These are phyloP conservation scores for Bimastos eiseni DNA, from an alignment of 2,888 invertebrate species.

Conservation along the genomic window DNA sequence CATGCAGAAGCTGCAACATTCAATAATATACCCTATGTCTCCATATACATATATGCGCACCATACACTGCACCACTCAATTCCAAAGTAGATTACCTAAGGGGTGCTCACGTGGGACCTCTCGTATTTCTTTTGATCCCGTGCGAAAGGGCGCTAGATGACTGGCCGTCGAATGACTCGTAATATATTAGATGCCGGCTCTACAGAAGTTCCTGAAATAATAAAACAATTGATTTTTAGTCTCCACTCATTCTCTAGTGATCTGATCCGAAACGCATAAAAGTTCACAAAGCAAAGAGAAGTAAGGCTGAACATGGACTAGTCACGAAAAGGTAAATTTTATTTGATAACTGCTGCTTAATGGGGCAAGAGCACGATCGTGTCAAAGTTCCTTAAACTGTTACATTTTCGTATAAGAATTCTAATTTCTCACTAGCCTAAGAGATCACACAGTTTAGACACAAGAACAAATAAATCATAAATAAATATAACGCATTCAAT, in stretches of 20 bases:
- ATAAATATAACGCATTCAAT: not conserved
- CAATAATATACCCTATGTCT: no score
- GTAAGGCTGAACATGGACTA: not conserved
- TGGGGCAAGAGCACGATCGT: not conserved
- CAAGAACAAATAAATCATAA: not conserved
- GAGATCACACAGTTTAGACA: not conserved
- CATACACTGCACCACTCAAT: no score
- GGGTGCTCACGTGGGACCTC: no score
- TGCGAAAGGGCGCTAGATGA: no score
- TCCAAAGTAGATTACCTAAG: no score
- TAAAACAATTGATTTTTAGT: not conserved
- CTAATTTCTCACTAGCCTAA: not conserved
- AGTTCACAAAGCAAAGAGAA: not conserved
- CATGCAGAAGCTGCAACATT: no score
- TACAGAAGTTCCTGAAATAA: not conserved
- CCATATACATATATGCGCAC: no score
- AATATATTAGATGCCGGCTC: not conserved
- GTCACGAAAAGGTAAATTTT: not conserved
- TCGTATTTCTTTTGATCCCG: no score
- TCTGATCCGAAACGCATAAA: not conserved
- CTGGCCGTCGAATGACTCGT: no score
- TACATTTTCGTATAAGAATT: not conserved
- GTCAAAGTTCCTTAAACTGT: not conserved
- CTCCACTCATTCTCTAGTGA: not conserved
- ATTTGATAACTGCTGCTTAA: not conserved